These are phyloP conservation scores for Ellobium chinense DNA, from an alignment of 2,888 invertebrate genomes.

Conservation along the genomic window DNA sequence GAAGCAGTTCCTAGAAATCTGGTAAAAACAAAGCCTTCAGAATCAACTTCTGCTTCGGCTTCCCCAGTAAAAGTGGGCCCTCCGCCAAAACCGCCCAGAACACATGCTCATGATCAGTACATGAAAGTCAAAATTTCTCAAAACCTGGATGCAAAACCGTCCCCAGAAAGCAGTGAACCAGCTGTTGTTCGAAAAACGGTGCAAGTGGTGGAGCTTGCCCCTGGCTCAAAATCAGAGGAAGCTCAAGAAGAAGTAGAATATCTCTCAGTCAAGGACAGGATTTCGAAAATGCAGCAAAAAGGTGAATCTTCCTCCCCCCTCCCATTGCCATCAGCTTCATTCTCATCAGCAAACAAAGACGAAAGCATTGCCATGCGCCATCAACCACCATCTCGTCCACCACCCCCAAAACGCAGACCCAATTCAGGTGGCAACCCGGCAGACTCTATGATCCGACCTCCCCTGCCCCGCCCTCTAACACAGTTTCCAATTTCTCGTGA, in stretches of 20 bases:
- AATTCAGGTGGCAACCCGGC: slow-evolving; percentile 36
- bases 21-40: not conserved
- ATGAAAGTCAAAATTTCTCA: slow-evolving; percentile 55
- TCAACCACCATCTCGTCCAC: slow-evolving; percentile 50
- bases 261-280: slow-evolving; percentile 27
- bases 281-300: slow-evolving; percentile 15
- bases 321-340: slow-evolving; percentile 14
- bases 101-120: slow-evolving; percentile 71
- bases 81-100: slow-evolving; percentile 67
- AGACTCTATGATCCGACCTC: not conserved
- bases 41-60: not conserved
- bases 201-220: not conserved
- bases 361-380: slow-evolving; percentile 22
- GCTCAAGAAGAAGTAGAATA: not conserved
- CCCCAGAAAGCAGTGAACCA: not conserved
- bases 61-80: not conserved
- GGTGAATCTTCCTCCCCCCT: not conserved
- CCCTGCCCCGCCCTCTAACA: not conserved
- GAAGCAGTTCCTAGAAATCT: not conserved
- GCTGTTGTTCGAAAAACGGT: not conserved
- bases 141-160: no score
- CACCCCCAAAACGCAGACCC: slow-evolving; percentile 50
- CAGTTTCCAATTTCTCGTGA: not conserved
- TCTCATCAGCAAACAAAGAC: slow-evolving; percentile 16
- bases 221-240: not conserved